Evolutionary conservation across 2,888 invertebrate genomes (phyloP), one percentile per base, ranked within the genome.

Genomic region (Melanchra persicariae): DNA sequence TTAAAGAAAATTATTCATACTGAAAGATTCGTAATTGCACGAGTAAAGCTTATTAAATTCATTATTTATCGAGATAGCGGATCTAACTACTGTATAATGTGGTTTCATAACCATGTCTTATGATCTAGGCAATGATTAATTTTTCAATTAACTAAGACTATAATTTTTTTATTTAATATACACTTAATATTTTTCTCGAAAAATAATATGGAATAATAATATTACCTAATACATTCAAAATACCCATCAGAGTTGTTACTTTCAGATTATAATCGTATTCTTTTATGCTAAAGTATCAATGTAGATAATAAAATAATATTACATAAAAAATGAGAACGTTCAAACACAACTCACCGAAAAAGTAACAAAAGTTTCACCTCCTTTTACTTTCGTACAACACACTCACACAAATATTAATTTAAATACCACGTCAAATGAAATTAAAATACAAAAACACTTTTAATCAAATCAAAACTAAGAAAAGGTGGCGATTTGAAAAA

Each of bases 321-420:
- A 75, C 70, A 80, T 79, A 80, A 79, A 82, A 74, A 82, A 82
- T 67, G 84, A 85, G 87, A 86, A 86, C 83, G 77, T 78, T 84
- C 83, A 85, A 86, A 82, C 65, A 88, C 82, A 81, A 89, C 94
- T 94, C 86, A 94, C 94, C 93, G 87, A 90, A 85, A 84, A 84
- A 90, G 88, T 87, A 84, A 88, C 85, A 88, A 91, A 79, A 85
- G 91, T 91, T 90, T 92, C 93, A 93, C 93, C 91, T 92, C 93
- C 93, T 93, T 93, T 93, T 93, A 92, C 92, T 93, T 93, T 93
- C 87, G 79, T 85, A 80, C 83, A 86, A 85, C 83, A 87, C 87
- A 90, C 86, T 81, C 86, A 88, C 88, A 87, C 82, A 82, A 85
- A 75, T 49, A 49, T 15, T 22, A 15, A 79, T 74, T 66, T 71